Evolutionary conservation across 1,140 invertebrate genomes (phyloP).

Genomic region (Capitella teleta): DNA sequence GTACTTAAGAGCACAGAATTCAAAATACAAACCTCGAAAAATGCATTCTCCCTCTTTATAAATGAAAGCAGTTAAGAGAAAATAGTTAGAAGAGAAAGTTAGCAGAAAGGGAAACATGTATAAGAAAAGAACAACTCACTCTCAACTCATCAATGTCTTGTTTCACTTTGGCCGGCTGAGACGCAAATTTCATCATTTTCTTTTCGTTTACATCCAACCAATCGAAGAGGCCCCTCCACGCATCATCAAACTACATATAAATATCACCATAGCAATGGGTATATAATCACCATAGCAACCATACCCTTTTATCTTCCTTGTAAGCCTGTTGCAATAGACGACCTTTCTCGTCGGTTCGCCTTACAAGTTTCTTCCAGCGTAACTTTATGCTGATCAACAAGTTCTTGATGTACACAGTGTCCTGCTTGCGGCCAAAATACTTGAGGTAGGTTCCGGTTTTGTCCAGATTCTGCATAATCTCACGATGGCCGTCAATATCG

Average conservation of each 20-base stretch:
- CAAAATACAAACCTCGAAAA: too few relatives aligned
- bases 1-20: too few relatives aligned
- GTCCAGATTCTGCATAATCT: slow-evolving; percentile 88
- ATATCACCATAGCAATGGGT: neutral
- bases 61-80: too few relatives aligned
- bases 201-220: slow-evolving; percentile 85
- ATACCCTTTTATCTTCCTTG: slow-evolving; percentile 76
- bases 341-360: slow-evolving; percentile 63
- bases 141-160: slow-evolving; percentile 37
- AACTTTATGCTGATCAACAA: slow-evolving; percentile 91
- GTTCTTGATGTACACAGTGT: slow-evolving; percentile 97
- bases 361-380: slow-evolving; percentile 77
- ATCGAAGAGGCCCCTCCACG: slow-evolving; percentile 59
- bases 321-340: slow-evolving; percentile 85
- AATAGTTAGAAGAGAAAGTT: too few relatives aligned
- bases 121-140: slow-evolving; percentile 19
- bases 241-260: slow-evolving; percentile 51
- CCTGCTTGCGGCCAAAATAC: slow-evolving; percentile 98
- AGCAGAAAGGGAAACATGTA: too few relatives aligned
- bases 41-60: too few relatives aligned
- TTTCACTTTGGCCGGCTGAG: slow-evolving; percentile 22
- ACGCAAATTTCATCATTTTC: slow-evolving; percentile 51
- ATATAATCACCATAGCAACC: neutral
- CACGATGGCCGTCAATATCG: slow-evolving; percentile 81
- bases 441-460: slow-evolving; percentile 96